A percentile compares a stretch with the other conserved stretches of the same genome.
These are phyloP conservation scores for Xanthorhoe designata DNA, from an alignment of 2,888 invertebrate genomes.

Conservation along the genomic window DNA sequence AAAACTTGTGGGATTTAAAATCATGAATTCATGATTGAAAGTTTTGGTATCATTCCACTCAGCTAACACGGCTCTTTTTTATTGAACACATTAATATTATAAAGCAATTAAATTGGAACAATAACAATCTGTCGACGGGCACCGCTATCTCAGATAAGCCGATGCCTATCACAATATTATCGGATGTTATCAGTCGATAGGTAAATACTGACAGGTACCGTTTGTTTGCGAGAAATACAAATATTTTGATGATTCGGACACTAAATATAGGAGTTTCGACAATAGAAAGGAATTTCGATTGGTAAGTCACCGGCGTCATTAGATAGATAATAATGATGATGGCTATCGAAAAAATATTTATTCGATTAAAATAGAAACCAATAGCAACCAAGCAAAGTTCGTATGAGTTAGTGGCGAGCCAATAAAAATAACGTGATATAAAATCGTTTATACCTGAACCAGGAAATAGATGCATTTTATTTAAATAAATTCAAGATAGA, in stretches of 20 bases:
- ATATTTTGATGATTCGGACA: slow-evolving; percentile 15
- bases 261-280: not conserved
- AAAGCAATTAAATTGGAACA: slow-evolving; percentile 25
- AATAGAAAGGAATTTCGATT: not conserved
- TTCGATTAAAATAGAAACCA: not conserved
- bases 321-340: not conserved
- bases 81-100: slow-evolving; percentile 10
- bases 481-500: not conserved
- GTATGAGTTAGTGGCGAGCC: too few species aligned
- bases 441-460: not conserved
- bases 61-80: not conserved
- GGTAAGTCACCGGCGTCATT: not conserved
- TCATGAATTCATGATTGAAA: too few species aligned
- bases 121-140: slow-evolving; percentile 18
- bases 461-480: not conserved
- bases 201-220: slow-evolving; percentile 1
- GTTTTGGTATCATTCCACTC: too few species aligned
- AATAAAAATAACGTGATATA: not conserved
- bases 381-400: too few species aligned
- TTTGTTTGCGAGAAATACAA: slow-evolving; percentile 15
- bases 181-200: slow-evolving; percentile 28
- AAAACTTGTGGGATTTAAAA: too few species aligned
- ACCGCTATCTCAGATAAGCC: slow-evolving; percentile 19
- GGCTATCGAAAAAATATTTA: not conserved
- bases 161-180: slow-evolving; percentile 24